A percentile compares a stretch with the other conserved stretches of the same genome.
phyloP scores from a whole-genome alignment of 2,888 invertebrate species.

The Corbicula japonica region DNA sequence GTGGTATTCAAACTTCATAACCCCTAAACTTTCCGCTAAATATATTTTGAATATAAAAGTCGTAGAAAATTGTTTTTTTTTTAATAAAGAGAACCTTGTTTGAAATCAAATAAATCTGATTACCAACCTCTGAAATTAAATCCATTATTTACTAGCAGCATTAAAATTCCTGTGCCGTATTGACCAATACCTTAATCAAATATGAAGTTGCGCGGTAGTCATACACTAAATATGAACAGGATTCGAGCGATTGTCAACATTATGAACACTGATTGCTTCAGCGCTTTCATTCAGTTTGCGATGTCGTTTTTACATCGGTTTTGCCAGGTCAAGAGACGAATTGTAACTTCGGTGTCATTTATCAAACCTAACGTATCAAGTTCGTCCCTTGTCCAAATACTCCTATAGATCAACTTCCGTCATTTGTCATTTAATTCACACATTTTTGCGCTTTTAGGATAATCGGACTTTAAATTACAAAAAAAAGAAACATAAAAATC shows the following conservation, averaged over 20 bases:
- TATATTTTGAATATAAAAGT: too few species aligned
- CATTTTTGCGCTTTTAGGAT: too few species aligned
- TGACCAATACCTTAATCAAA: slow-evolving; percentile 12
- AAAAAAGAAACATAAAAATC: too few species aligned
- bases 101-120: too few species aligned
- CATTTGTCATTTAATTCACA: not conserved
- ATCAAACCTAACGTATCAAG: slow-evolving; percentile 13
- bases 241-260: slow-evolving; percentile 13
- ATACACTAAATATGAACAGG: not conserved
- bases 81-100: too few species aligned
- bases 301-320: slow-evolving; percentile 9
- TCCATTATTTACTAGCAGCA: too few species aligned
- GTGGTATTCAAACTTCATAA: too few species aligned
- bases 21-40: too few species aligned
- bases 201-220: slow-evolving; percentile 6
- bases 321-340: not conserved
- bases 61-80: too few species aligned
- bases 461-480: too few species aligned
- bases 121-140: too few species aligned
- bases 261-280: slow-evolving; percentile 5
- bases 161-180: slow-evolving; percentile 25
- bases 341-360: slow-evolving; percentile 11
- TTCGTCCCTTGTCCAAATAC: slow-evolving; percentile 21
- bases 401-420: slow-evolving; percentile 5
- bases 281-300: slow-evolving; percentile 7